Evolutionary conservation across 1,140 invertebrate species (phyloP), one percentile per base, ranked within the genome.

Genomic region (Centruroides sculpturatus): DNA sequence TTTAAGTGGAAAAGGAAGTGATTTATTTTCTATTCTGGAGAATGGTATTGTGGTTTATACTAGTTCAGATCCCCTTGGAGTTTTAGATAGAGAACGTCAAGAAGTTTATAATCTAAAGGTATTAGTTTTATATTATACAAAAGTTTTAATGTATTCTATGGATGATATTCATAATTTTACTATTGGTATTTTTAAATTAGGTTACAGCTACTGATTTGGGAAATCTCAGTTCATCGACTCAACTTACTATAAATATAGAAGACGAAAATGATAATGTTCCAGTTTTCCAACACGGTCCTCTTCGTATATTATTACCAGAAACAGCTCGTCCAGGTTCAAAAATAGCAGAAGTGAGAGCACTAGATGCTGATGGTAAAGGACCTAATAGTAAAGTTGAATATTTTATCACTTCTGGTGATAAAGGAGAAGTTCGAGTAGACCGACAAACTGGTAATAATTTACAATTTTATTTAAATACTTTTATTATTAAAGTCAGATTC

Each of bases 181-280:
- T 41, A 10, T 36, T 56, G 11, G 1, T 56, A 12, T 56, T 8
- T 12, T 10, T 13, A 36, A 34, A 34, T n/a, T 41, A 67, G 70
- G 72, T 92, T 46, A 77, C 86, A 4, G 88, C 87, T 3, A 82
- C 77, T 64, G 88, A 92, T 68, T 81, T 68, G 70, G 85, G 84
- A 3, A 85, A 86, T 59, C 69, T 89, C 10, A 82, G 77, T 34
- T 70, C 68, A 3, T 64, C 60, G 11, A 81, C 82, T 0, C 80
- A 81, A 64, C 67, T 94, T 4, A 83, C 75, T 0, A 81, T 94
- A 55, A 77, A 74, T 1, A 74, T 93, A 11, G 75, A 81, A 6
- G 90, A 94, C 73, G 81, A 84, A 61, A 94, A 94, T 70, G 90
- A 94, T 71, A 90, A 92, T 74, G 66, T 78, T 0, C 90, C 90